Conservation (phyloP, 2,888 invertebrate genomes). For the Pollenia griseotomentosa region DNA sequence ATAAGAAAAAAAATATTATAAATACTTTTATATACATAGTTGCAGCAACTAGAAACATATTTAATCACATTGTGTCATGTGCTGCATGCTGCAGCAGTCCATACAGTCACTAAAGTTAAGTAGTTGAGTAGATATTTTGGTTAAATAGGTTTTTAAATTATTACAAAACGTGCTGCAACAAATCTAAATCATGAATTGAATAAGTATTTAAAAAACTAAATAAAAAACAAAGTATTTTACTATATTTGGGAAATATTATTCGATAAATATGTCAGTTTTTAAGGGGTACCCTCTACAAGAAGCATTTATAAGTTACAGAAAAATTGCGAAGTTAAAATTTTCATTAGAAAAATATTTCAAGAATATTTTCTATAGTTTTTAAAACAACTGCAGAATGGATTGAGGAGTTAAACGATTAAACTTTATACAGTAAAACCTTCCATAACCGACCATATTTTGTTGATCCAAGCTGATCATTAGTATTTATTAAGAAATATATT, state of each 20-base stretch:
- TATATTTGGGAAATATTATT: background rate
- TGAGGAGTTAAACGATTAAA: no score
- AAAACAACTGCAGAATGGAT: no score
- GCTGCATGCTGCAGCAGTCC: constrained; percentile 16
- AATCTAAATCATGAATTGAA: constrained; percentile 68
- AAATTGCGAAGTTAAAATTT: no score
- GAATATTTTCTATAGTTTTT: no score
- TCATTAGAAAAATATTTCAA: no score
- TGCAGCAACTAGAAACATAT: constrained; percentile 11
- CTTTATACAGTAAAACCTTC: no score
- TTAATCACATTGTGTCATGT: constrained; percentile 17
- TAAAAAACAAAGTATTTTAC: constrained; percentile 22
- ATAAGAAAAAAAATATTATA: constrained; percentile 25
- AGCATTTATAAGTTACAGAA: no score
- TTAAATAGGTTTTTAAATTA: constrained; percentile 70
- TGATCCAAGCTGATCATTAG: no score
- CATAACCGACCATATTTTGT: no score
- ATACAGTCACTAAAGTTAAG: constrained; percentile 14
- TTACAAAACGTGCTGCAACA: constrained; percentile 69
- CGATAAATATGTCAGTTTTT: background rate
- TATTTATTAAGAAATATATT: no score
- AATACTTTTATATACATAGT: background rate
- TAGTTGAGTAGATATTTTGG: constrained; percentile 44
- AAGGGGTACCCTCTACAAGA: no score
- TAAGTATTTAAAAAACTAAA: constrained; percentile 37